Percentiles rank a stretch among this genome's conserved stretches.
Conservation (phyloP, 2,113 vertebrate species). For the Ptilorrhoa leucosticta region DNA sequence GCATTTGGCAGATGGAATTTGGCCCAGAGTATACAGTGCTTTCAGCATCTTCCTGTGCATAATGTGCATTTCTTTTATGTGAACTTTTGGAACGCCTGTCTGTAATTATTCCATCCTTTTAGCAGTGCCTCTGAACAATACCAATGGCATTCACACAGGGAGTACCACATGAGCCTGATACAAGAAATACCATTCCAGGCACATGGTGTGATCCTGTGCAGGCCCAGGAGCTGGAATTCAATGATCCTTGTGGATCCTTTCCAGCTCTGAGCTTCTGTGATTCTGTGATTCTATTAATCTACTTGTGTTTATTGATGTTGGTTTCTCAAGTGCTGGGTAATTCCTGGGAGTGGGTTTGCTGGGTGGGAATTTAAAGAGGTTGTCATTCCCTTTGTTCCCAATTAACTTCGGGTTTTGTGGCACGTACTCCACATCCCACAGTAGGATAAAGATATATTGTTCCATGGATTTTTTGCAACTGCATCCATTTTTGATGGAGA, state of each 20-base stretch:
- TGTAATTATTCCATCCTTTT: neutral
- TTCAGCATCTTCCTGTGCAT: neutral
- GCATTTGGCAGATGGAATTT: neutral
- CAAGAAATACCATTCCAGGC: neutral
- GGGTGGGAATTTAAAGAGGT: neutral
- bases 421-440: fast-evolving
- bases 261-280: neutral
- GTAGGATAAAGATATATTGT: neutral
- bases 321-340: neutral
- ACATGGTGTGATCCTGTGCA: neutral
- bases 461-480: neutral
- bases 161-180: neutral
- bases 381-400: neutral
- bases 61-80: neutral
- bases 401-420: neutral
- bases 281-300: neutral
- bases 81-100: neutral
- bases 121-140: neutral
- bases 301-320: neutral
- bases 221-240: neutral
- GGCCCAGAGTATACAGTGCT: neutral
- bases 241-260: neutral
- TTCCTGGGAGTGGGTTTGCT: neutral
- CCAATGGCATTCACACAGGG: neutral
- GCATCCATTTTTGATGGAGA: neutral